A percentile compares a stretch with the other conserved stretches of the same genome.
phyloP scores from a whole-genome alignment of 2,888 invertebrate genomes.

The Melikaiella ostensackeni region DNA sequence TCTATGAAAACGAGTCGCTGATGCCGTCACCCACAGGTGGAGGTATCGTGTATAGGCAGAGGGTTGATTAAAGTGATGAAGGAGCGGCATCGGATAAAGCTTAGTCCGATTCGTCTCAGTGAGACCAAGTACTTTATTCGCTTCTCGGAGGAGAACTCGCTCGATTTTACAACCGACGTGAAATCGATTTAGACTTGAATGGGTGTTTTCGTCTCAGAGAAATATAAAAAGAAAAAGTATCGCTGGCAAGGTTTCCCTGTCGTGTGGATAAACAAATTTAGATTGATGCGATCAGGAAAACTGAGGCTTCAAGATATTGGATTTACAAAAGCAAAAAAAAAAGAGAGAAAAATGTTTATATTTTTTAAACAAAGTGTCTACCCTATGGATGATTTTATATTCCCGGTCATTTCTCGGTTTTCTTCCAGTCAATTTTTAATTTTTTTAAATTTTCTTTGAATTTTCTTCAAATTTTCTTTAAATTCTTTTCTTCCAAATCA shows the following conservation, averaged over 20 bases:
- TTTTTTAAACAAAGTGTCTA: too few relatives aligned
- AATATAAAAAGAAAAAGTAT: not conserved
- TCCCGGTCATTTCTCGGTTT: too few relatives aligned
- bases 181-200: slow-evolving; percentile 29
- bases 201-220: slow-evolving; percentile 1
- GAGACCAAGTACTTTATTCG: slow-evolving; percentile 51
- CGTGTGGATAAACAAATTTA: not conserved
- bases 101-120: slow-evolving; percentile 54
- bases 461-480: too few relatives aligned
- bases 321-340: not conserved
- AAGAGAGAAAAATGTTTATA: too few relatives aligned
- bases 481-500: too few relatives aligned
- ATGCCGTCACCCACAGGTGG: slow-evolving; percentile 20
- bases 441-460: too few relatives aligned
- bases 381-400: too few relatives aligned
- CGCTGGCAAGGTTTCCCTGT: not conserved
- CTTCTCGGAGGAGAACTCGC: slow-evolving; percentile 11
- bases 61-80: slow-evolving; percentile 73
- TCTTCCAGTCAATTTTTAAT: too few relatives aligned
- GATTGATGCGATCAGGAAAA: not conserved
- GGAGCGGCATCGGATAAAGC: slow-evolving; percentile 72
- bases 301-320: not conserved
- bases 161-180: slow-evolving; percentile 9
- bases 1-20: slow-evolving; percentile 17
- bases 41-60: slow-evolving; percentile 28